phyloP scores from a whole-genome alignment of 1,140 invertebrate genomes.

The Bacillus rossius region DNA sequence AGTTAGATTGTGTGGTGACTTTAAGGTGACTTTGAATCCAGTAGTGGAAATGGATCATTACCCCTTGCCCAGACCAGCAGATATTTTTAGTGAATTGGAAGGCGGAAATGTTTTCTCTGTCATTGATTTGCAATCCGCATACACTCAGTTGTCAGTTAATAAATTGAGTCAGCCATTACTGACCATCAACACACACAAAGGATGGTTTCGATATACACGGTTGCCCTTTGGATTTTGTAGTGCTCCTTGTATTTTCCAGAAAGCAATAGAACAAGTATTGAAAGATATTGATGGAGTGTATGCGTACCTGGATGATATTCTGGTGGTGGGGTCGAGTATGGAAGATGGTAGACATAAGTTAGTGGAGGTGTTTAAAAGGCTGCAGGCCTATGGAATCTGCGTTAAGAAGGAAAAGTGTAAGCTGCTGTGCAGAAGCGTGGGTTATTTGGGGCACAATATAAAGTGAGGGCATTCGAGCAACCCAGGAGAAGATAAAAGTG shows the following conservation, averaged over 20 bases:
- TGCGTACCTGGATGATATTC: not conserved
- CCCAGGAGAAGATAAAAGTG: no score
- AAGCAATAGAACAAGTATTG: not conserved
- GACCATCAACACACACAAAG: conserved; percentile 2
- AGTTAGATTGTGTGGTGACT: no score
- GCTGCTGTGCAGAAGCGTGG: no score
- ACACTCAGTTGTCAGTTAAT: not conserved
- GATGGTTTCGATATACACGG: not conserved
- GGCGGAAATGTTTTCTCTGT: not conserved
- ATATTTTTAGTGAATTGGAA: no score
- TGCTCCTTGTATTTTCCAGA: not conserved
- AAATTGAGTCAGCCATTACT: not conserved
- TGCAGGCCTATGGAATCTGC: not conserved
- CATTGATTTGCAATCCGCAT: not conserved
- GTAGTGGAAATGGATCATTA: no score
- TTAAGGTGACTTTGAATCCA: no score
- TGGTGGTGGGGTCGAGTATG: not conserved
- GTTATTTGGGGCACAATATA: no score
- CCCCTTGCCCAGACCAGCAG: no score
- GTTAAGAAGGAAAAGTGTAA: no score
- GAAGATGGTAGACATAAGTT: not conserved
- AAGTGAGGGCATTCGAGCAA: no score
- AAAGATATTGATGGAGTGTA: not conserved
- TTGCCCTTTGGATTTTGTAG: not conserved
- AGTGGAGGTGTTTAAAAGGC: not conserved